Conservation (phyloP, 2,797 vertebrate species). For the Lutjanus argentimaculatus region DNA sequence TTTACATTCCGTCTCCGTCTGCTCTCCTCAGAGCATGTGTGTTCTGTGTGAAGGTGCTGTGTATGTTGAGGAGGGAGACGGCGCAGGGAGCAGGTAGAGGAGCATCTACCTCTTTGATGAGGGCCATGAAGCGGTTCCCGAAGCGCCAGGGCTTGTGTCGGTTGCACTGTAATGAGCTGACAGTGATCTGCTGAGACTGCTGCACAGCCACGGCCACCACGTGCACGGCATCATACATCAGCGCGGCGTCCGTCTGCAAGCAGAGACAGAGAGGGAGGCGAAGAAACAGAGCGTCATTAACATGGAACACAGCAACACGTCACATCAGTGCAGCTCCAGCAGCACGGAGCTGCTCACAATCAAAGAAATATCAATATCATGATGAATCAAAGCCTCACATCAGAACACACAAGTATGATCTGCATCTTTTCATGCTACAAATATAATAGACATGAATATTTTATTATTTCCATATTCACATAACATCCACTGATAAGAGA, state of each 20-base stretch:
- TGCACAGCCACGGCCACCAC: conserved; percentile 97
- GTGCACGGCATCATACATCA: conserved; percentile 99
- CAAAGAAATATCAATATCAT: conserved; percentile 36
- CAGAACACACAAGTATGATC: neutral
- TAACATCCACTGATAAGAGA: neutral
- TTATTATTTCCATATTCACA: conserved; percentile 14
- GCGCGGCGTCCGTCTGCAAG: conserved; percentile 94
- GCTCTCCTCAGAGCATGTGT: conserved; percentile 36
- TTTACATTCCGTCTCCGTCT: conserved; percentile 54
- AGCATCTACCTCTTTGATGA: conserved; percentile 95
- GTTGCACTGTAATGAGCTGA: conserved; percentile 97
- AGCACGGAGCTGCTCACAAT: conserved; percentile 25
- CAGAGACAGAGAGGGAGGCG: conserved; percentile 31
- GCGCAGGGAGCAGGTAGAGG: conserved; percentile 33
- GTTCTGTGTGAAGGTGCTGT: conserved; percentile 41
- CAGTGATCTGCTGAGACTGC: conserved; percentile 98
- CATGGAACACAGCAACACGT: conserved; percentile 26
- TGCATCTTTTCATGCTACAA: conserved; percentile 5
- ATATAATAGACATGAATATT: conserved; percentile 32
- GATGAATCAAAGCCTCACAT: conserved; percentile 28
- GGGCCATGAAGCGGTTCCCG: conserved; percentile 95
- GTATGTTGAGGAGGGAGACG: conserved; percentile 25
- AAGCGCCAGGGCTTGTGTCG: conserved; percentile 98
- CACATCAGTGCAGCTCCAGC: conserved; percentile 13
- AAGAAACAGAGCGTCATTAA: conserved; percentile 35